phyloP scores from a whole-genome alignment of 2,888 invertebrate genomes.

The Alentia gelatinosa region DNA sequence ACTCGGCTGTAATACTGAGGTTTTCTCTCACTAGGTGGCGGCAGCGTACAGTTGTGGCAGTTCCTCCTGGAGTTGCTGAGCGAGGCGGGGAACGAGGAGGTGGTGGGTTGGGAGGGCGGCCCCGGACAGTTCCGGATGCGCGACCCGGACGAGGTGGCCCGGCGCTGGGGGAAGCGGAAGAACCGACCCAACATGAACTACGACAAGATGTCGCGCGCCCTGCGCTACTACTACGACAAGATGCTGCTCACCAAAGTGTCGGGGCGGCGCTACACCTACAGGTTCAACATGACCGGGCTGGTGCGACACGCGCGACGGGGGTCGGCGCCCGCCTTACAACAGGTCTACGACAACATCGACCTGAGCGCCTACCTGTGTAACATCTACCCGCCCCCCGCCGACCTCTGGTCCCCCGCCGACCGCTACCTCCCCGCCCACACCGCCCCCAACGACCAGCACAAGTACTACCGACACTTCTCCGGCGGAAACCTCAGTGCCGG shows the following conservation, averaged over 20 bases:
- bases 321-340: not conserved
- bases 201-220: constrained; percentile 92
- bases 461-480: not conserved
- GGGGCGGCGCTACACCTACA: constrained; percentile 65
- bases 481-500: not conserved
- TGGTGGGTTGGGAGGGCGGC: constrained; percentile 97
- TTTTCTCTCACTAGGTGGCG: constrained; percentile 24
- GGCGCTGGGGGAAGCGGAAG: constrained; percentile 96
- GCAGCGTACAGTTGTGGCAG: constrained; percentile 56
- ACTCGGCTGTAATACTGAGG: too few species aligned
- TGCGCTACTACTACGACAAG: constrained; percentile 81
- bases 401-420: not conserved
- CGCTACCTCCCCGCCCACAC: not conserved
- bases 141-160: constrained; percentile 96
- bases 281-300: constrained; percentile 65
- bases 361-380: constrained; percentile 12
- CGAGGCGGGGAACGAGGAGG: constrained; percentile 87
- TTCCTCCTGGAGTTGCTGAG: constrained; percentile 47
- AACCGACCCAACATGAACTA: constrained; percentile 99
- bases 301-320: constrained; percentile 58
- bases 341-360: constrained; percentile 46
- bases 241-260: constrained; percentile 75
- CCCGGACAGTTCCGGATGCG: constrained; percentile 97
- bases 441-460: too few species aligned
- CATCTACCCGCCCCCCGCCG: not conserved